Conservation (phyloP, 1,140 invertebrate genomes). For the Macrobrachium rosenbergii region DNA sequence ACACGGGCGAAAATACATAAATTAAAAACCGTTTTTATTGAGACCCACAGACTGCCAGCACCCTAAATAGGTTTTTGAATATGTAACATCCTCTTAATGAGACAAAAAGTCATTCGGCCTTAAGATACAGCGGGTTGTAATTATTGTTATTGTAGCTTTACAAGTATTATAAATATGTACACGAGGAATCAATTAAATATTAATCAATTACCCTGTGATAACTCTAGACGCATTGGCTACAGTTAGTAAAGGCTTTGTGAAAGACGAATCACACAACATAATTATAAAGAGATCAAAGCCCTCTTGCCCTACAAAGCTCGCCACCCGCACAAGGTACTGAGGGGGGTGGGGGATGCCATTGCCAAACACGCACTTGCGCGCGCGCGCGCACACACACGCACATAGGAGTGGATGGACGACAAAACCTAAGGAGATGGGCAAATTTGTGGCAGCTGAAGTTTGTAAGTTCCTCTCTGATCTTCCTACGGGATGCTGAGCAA, state of each 20-base stretch:
- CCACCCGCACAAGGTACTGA: conserved; percentile 19
- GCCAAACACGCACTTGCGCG: background rate
- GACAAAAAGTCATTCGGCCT: no score
- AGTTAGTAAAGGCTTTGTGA: conserved; percentile 49
- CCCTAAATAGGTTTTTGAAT: conserved; percentile 9
- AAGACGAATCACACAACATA: conserved; percentile 47
- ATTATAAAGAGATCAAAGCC: conserved; percentile 32
- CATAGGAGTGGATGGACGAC: background rate
- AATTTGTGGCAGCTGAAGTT: no score
- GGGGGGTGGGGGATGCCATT: background rate
- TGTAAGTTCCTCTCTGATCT: no score
- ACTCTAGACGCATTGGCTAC: conserved; percentile 43
- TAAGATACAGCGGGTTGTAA: no score
- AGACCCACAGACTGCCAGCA: conserved; percentile 37
- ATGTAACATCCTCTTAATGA: background rate
- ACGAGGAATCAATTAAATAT: conserved; percentile 42
- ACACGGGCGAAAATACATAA: no score
- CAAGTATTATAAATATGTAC: conserved; percentile 16
- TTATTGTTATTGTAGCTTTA: background rate
- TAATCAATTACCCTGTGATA: conserved; percentile 44
- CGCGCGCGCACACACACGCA: background rate
- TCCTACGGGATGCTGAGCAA: background rate
- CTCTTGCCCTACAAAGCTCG: conserved; percentile 31
- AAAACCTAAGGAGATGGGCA: background rate
- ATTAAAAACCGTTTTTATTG: no score